Percentiles rank a stretch among this genome's conserved stretches.
Evolutionary conservation across 2,797 vertebrate species (phyloP).

Genomic region (Philypnodon macrostomus): DNA sequence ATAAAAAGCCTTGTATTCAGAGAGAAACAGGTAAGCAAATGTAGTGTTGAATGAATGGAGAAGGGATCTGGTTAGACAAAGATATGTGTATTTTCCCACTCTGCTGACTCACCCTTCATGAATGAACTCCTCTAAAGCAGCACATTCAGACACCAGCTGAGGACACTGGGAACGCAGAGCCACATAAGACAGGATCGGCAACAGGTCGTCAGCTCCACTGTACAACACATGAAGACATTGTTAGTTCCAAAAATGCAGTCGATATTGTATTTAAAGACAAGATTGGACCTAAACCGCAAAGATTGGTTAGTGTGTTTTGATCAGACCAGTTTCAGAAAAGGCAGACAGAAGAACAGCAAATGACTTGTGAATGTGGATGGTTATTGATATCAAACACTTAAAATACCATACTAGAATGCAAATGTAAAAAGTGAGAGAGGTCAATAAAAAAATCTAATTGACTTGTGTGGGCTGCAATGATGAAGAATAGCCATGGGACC

Average conservation of each 20-base stretch:
- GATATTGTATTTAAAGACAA: no score
- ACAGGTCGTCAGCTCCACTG: slow-evolving; percentile 91
- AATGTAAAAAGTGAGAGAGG: no score
- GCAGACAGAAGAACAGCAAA: no score
- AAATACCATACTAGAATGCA: no score
- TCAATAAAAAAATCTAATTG: background rate
- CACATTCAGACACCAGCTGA: slow-evolving; percentile 90
- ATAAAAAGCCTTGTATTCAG: background rate
- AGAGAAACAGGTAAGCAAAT: no score
- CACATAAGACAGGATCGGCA: slow-evolving; percentile 93
- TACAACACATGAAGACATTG: background rate
- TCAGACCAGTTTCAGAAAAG: no score
- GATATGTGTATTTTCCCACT: background rate
- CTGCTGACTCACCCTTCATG: slow-evolving; percentile 87
- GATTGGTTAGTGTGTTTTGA: no score
- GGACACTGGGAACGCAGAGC: slow-evolving; percentile 85
- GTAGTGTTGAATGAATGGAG: background rate
- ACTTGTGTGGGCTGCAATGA: slow-evolving; percentile 5
- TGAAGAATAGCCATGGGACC: background rate
- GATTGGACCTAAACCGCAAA: no score
- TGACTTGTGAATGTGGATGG: no score
- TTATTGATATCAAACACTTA: no score
- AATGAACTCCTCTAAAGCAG: slow-evolving; percentile 93
- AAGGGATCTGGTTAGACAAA: background rate
- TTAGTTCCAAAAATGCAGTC: no score